Conservation (phyloP, 2,797 vertebrate genomes). For the Loriculus beryllinus region DNA sequence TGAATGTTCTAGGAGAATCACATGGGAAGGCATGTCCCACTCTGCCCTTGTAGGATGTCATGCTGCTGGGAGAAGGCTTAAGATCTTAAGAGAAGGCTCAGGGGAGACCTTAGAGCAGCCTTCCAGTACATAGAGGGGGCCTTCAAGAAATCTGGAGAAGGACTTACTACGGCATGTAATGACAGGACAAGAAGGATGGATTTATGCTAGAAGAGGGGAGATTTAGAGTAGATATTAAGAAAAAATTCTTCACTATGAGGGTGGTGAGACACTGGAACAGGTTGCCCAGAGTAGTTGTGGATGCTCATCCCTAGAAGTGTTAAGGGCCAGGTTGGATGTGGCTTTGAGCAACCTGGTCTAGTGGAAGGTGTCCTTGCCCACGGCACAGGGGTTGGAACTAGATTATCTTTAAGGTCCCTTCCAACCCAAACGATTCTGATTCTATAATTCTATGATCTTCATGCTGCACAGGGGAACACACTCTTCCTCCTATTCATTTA, state of each 20-base stretch:
- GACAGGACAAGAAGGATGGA: not conserved
- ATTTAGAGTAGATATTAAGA: not conserved
- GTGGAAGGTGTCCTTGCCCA: not conserved
- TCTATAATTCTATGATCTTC: not conserved
- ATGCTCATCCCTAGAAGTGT: not conserved
- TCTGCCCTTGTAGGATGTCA: not conserved
- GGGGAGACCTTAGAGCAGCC: not conserved
- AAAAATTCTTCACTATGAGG: not conserved
- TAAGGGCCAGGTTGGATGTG: not conserved
- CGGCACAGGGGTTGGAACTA: not conserved
- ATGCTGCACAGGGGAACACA: not conserved
- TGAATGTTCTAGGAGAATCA: not conserved
- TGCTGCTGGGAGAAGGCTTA: not conserved
- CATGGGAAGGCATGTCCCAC: not conserved
- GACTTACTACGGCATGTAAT: not conserved
- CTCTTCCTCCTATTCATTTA: not conserved
- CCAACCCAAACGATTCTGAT: not conserved
- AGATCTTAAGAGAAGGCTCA: not conserved
- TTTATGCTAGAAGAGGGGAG: not conserved
- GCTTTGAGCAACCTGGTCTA: not conserved
- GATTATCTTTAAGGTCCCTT: not conserved
- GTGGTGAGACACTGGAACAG: not conserved
- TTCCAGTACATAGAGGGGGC: not conserved
- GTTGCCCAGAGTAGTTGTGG: not conserved
- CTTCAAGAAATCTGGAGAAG: not conserved